A percentile compares a stretch with the other conserved stretches of the same genome.
Evolutionary conservation across 2,113 vertebrate genomes (phyloP).

Genomic region (Mormyrus iriodes): DNA sequence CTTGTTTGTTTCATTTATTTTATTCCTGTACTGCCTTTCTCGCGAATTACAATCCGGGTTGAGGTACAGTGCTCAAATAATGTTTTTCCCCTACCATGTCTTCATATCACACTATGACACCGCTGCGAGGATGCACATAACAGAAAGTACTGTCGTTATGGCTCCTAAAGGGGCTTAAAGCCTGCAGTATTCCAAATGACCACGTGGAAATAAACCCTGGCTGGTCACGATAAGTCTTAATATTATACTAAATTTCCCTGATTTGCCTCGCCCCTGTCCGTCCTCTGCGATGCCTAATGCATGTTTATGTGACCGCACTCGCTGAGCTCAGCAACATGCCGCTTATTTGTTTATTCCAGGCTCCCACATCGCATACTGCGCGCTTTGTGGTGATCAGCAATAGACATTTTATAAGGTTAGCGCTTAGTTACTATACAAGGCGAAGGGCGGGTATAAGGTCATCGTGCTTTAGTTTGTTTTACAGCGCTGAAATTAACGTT

Average conservation of each 20-base stretch:
- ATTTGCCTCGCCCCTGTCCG: not conserved
- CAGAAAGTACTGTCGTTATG: not conserved
- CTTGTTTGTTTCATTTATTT: not conserved
- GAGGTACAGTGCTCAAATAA: not conserved
- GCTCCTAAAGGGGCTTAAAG: not conserved
- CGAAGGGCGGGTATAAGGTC: not conserved
- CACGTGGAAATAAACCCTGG: not conserved
- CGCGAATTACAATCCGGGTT: not conserved
- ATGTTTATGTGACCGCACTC: not conserved
- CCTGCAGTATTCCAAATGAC: not conserved
- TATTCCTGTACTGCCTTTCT: not conserved
- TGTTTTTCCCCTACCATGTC: not conserved
- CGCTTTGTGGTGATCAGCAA: not conserved
- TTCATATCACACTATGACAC: not conserved
- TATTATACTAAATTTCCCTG: not conserved
- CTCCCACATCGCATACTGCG: too few relatives aligned
- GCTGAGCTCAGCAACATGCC: not conserved
- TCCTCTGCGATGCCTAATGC: not conserved
- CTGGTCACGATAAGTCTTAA: not conserved
- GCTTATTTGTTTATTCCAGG: not conserved
- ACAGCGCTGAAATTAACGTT: not conserved
- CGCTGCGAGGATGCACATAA: not conserved
- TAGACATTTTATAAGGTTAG: not conserved
- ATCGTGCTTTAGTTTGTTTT: not conserved
- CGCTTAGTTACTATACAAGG: not conserved